A percentile compares a stretch with the other conserved stretches of the same genome.
Conservation (phyloP, 2,888 invertebrate species). For the Parascotia fuliginaria region DNA sequence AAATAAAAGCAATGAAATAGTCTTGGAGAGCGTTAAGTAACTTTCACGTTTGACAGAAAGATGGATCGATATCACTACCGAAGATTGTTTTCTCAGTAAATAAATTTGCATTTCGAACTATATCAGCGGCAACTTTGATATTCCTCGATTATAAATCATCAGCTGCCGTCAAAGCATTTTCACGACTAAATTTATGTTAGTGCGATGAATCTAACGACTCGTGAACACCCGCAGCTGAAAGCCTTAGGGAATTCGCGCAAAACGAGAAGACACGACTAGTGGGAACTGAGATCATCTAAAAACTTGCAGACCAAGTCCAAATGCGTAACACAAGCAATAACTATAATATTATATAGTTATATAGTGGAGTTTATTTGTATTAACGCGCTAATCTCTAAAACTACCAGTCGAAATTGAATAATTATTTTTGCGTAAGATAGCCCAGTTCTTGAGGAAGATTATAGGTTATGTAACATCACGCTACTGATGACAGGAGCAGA, state of each 20-base stretch:
- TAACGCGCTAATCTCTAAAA: too few species aligned
- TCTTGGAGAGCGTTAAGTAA: neutral
- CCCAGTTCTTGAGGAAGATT: too few species aligned
- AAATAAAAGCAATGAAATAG: neutral
- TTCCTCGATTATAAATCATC: slow-evolving; percentile 33
- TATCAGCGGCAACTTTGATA: slow-evolving; percentile 20
- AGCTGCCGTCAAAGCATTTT: slow-evolving; percentile 34
- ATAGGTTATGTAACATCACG: too few species aligned
- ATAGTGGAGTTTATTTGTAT: too few species aligned
- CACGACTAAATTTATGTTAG: slow-evolving; percentile 44
- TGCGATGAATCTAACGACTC: slow-evolving; percentile 42
- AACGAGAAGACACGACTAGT: neutral
- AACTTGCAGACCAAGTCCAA: neutral
- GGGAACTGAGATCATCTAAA: neutral
- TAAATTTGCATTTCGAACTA: slow-evolving; percentile 7
- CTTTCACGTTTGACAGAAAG: neutral
- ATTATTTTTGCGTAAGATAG: too few species aligned
- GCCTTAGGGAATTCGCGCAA: slow-evolving; percentile 1
- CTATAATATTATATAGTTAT: neutral
- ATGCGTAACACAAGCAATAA: neutral
- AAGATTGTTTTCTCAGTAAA: slow-evolving; percentile 9
- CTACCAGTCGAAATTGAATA: too few species aligned
- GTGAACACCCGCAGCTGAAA: slow-evolving; percentile 42
- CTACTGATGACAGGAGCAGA: too few species aligned
- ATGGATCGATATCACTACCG: neutral